Evolutionary conservation across 2,797 vertebrate genomes (phyloP).

Genomic region (Xenops minutus): DNA sequence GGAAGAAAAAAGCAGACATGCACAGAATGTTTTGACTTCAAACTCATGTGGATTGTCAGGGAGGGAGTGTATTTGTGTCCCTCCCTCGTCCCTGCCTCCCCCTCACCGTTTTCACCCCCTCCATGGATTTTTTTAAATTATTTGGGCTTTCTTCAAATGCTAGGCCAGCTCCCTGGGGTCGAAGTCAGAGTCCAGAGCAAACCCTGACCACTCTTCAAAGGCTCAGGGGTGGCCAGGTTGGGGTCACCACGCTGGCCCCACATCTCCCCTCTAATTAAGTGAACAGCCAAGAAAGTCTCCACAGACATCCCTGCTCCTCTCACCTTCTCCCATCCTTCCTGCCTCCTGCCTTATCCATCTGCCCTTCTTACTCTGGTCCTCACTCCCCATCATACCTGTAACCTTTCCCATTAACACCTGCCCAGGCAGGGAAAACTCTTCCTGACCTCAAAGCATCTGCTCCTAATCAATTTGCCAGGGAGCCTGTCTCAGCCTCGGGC

Average conservation of each 20-base stretch:
- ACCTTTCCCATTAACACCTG: conserved; percentile 31
- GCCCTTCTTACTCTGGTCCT: not conserved
- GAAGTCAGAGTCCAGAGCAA: not conserved
- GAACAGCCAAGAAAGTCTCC: not conserved
- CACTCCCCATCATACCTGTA: not conserved
- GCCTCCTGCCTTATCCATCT: not conserved
- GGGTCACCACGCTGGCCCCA: not conserved
- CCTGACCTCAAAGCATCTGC: conserved; percentile 64
- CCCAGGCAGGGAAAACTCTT: conserved; percentile 33
- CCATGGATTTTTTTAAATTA: not conserved
- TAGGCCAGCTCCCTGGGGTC: not conserved
- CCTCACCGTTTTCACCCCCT: conserved; percentile 10
- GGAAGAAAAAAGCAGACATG: conserved; percentile 51
- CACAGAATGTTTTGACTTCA: conserved; percentile 70
- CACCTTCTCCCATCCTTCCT: not conserved
- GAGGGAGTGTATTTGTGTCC: conserved; percentile 25
- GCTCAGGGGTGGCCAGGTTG: not conserved
- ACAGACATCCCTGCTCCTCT: not conserved
- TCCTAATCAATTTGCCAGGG: conserved; percentile 57
- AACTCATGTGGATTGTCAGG: conserved; percentile 68
- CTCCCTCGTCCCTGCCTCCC: not conserved
- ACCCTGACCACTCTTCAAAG: not conserved
- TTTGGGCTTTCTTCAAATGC: not conserved
- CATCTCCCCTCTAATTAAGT: not conserved
- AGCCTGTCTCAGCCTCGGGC: conserved; percentile 40